Conservation (phyloP, 2,888 invertebrate genomes). For the Folsomia manolachei region DNA sequence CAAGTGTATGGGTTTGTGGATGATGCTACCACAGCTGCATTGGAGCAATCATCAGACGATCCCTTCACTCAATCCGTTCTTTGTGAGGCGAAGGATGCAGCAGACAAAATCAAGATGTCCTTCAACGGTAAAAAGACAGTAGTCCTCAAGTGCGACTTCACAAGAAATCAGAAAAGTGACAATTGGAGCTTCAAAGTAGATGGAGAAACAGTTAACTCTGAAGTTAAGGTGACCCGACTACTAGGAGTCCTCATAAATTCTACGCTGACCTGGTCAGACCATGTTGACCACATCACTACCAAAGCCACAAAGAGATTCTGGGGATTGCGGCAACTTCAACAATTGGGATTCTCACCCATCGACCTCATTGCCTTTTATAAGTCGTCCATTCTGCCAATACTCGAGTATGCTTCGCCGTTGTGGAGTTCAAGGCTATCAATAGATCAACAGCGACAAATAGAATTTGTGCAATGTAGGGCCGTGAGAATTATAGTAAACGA, state of each 20-base stretch:
- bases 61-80: background rate
- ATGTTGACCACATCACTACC: background rate
- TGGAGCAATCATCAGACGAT: background rate
- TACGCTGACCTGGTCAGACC: background rate
- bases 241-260: background rate
- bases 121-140: background rate
- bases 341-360: background rate
- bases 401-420: background rate
- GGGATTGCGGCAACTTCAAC: background rate
- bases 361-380: background rate
- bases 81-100: background rate
- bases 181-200: background rate
- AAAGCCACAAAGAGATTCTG: background rate
- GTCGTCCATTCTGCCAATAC: background rate
- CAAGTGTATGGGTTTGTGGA: background rate
- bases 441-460: background rate
- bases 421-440: background rate
- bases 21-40: background rate
- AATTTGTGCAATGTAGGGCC: background rate
- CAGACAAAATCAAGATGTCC: background rate
- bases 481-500: background rate
- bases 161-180: background rate
- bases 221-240: background rate
- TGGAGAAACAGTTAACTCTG: background rate
- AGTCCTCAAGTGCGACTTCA: background rate